A percentile compares a stretch with the other conserved stretches of the same genome.
phyloP scores from a whole-genome alignment of 1,140 invertebrate species.

The Listronotus bonariensis region DNA sequence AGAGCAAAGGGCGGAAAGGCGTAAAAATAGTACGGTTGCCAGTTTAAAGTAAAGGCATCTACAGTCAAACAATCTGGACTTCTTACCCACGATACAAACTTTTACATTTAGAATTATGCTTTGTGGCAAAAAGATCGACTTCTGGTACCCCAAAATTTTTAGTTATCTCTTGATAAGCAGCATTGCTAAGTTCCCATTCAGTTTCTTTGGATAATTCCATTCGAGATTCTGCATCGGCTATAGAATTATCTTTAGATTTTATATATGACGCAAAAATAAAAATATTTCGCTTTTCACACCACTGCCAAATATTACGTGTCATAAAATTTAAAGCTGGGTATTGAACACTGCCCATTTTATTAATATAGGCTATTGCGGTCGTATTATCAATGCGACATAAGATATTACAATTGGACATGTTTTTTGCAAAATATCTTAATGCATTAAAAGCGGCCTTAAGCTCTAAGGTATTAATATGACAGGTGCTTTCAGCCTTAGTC shows the following conservation, averaged over 20 bases:
- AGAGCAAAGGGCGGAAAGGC: conserved; percentile 32
- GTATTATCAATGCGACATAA: not conserved
- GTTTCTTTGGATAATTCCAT: not conserved
- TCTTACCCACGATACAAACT: conserved; percentile 40
- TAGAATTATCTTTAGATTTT: conserved; percentile 40
- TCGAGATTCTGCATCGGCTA: conserved; percentile 43
- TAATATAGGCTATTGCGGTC: not conserved
- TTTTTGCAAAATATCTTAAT: not conserved
- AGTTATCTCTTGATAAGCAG: conserved; percentile 29
- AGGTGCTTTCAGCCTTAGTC: not conserved
- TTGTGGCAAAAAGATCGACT: conserved; percentile 37
- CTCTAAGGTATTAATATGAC: conserved; percentile 3
- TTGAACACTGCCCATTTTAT: not conserved
- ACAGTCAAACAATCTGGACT: conserved; percentile 38
- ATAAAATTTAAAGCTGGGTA: not conserved
- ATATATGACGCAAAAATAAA: conserved; percentile 42
- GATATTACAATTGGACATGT: not conserved
- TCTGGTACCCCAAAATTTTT: conserved; percentile 35
- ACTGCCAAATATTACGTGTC: conserved; percentile 39
- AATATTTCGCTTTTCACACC: conserved; percentile 45
- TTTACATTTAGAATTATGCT: conserved; percentile 17
- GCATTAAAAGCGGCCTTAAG: not conserved
- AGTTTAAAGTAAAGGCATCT: conserved; percentile 9
- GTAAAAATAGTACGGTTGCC: conserved; percentile 6
- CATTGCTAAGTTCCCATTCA: conserved; percentile 3